phyloP scores from a whole-genome alignment of 30 jellyfish, hydroid and myxozoan genomes.

The Pelagia noctiluca region DNA sequence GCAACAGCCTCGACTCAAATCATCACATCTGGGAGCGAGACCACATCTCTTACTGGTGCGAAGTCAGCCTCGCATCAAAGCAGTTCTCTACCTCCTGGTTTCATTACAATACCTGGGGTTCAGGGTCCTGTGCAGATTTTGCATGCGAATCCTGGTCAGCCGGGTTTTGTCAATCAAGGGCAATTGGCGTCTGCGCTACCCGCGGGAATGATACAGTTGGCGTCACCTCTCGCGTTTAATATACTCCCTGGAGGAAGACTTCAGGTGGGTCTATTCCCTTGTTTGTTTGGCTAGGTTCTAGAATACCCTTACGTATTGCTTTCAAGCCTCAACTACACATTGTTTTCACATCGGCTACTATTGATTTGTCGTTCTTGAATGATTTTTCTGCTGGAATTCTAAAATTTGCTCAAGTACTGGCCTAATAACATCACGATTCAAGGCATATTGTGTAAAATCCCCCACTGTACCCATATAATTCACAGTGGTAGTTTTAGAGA shows the following conservation, averaged over 20 bases:
- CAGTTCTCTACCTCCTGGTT: constrained; percentile 53
- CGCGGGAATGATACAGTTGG: constrained; percentile 70
- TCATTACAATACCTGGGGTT: constrained; percentile 59
- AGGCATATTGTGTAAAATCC: no score
- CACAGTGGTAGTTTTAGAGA: no score
- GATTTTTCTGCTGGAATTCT: no score
- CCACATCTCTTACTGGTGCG: constrained; percentile 17
- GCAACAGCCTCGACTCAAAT: constrained; percentile 83
- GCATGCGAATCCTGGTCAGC: constrained; percentile 51
- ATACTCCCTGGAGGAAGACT: constrained; percentile 67
- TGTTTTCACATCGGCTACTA: no score
- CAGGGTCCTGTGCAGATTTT: constrained; percentile 68
- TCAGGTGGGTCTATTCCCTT: no score
- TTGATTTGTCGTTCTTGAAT: no score
- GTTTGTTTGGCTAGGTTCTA: no score
- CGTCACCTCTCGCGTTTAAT: constrained; percentile 74
- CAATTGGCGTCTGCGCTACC: constrained; percentile 56
- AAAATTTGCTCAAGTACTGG: no score
- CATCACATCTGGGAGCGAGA: constrained; percentile 47
- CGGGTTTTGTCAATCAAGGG: constrained; percentile 43
- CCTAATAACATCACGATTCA: no score
- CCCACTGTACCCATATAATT: no score
- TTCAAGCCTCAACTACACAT: no score
- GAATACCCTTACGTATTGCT: no score
- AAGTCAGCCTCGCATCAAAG: constrained; percentile 37